phyloP scores from a whole-genome alignment of 2,113 vertebrate species.

The Podarcis cretensis region DNA sequence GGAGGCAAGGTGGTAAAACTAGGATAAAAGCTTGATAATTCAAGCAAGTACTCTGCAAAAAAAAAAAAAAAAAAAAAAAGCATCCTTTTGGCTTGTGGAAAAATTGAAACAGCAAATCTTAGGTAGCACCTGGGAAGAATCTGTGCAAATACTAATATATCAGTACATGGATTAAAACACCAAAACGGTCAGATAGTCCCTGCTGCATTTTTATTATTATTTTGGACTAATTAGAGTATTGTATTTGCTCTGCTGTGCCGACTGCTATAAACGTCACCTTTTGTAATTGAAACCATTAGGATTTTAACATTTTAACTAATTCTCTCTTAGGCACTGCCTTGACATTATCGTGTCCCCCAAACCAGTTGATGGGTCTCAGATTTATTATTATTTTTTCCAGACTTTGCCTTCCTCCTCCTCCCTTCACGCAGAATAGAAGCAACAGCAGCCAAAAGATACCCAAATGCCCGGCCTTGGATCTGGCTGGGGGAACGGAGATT shows the following conservation, averaged over 20 bases:
- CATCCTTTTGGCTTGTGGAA: constrained; percentile 56
- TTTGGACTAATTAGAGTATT: constrained; percentile 40
- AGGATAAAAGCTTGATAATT: constrained; percentile 74
- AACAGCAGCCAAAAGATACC: constrained; percentile 22
- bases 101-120: constrained; percentile 70
- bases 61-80: constrained; percentile 42
- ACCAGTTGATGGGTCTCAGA: neutral
- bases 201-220: neutral
- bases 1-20: constrained; percentile 76
- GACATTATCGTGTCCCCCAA: neutral
- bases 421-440: constrained; percentile 7
- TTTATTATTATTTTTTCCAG: constrained; percentile 26
- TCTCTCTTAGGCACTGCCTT: constrained; percentile 30
- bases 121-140: constrained; percentile 50
- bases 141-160: constrained; percentile 62
- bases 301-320: constrained; percentile 26
- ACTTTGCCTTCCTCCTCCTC: constrained; percentile 49
- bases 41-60: constrained; percentile 67
- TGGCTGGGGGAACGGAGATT: neutral
- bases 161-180: neutral
- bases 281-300: constrained; percentile 32
- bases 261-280: neutral
- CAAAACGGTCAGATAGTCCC: neutral
- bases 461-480: constrained; percentile 14
- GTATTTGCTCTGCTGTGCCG: neutral